Evolutionary conservation across 92 coral and sea anemone genomes (phyloP), one percentile per base, ranked within the genome.

Genomic region (Pocillopora meandrina): DNA sequence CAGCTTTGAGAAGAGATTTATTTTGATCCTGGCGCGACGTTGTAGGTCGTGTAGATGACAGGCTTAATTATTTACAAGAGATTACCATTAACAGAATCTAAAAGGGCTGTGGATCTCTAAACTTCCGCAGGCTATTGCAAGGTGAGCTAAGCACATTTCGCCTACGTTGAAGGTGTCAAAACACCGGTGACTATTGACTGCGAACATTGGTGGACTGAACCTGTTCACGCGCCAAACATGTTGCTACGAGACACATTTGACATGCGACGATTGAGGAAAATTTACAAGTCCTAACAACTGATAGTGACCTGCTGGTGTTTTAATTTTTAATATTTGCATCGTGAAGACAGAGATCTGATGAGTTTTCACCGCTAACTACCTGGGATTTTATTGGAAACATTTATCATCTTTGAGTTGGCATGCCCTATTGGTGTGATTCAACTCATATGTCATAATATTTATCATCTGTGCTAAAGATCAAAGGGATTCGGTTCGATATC

Each of bases 111-210:
- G 12, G 31, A 9, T 42, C 47, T 66, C 17, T 18, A 15, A 31
- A 16, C 9, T 33, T 16, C 23, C 21, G 15, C 42, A 34, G 21
- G 75, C 61, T 71, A 69, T 19, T 58, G 77, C 70, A 60, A 70
- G 77, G 61, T 59, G 42, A 57, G 68, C 59, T 34, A 36, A 63
- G 64, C 64, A 12, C 82, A 42, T 42, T 7, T 71, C 58, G 35
- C 23, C 56, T 19, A 57, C 63, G 11, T 42, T 20, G 2, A 42
- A 71, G 42, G 52, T 71, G 85, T 81, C 77, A 81, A 59, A 68
- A 35, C 68, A 71, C 31, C 31, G 70, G 57, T 59, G n/a, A 70
- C 20, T 81, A 81, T 71, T 81, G 75, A 70, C 62, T 58, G 75
- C 12, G 56, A 65, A 8, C 55, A 49, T 56, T n/a, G 56, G 2